A percentile compares a stretch with the other conserved stretches of the same genome.
Conservation (phyloP, 2,888 invertebrate species). For the Tenthredo amoena region DNA sequence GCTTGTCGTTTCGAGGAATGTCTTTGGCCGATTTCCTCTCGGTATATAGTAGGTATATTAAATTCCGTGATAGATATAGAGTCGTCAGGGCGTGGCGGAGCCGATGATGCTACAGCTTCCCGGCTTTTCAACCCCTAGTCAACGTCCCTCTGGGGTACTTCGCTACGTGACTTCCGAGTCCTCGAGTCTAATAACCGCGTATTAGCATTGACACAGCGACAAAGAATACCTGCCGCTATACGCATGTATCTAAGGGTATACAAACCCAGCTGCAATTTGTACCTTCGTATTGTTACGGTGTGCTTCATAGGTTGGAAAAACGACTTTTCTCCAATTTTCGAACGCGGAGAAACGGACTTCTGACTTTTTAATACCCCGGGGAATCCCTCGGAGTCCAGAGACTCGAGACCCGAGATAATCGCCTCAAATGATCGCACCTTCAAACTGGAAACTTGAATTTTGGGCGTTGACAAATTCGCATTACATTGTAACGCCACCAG, state of each 20-base stretch:
- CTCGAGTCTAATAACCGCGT: slow-evolving; percentile 72
- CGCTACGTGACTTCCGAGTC: slow-evolving; percentile 47
- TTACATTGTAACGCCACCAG: background rate
- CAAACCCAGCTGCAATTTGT: slow-evolving; percentile 18
- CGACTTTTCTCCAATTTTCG: background rate
- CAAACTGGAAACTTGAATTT: background rate
- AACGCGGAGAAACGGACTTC: background rate
- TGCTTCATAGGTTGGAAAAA: background rate
- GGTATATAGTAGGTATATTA: slow-evolving; percentile 66
- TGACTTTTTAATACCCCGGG: background rate
- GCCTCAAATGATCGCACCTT: background rate
- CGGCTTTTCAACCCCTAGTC: slow-evolving; percentile 27
- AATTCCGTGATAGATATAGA: slow-evolving; percentile 72
- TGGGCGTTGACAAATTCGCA: slow-evolving; percentile 29
- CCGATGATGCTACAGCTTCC: slow-evolving; percentile 54
- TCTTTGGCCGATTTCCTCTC: slow-evolving; percentile 8
- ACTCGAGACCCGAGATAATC: background rate
- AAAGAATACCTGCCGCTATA: slow-evolving; percentile 37
- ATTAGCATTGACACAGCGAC: slow-evolving; percentile 72
- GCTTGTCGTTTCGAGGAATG: slow-evolving; percentile 4
- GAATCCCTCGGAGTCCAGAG: background rate
- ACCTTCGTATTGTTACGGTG: background rate
- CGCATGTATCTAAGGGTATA: background rate
- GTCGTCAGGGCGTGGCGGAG: slow-evolving; percentile 71
- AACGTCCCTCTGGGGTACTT: slow-evolving; percentile 32